Base-by-base conservation (phyloP, 2,888 invertebrate species). In the Mesorhabditis sp. region DNA sequence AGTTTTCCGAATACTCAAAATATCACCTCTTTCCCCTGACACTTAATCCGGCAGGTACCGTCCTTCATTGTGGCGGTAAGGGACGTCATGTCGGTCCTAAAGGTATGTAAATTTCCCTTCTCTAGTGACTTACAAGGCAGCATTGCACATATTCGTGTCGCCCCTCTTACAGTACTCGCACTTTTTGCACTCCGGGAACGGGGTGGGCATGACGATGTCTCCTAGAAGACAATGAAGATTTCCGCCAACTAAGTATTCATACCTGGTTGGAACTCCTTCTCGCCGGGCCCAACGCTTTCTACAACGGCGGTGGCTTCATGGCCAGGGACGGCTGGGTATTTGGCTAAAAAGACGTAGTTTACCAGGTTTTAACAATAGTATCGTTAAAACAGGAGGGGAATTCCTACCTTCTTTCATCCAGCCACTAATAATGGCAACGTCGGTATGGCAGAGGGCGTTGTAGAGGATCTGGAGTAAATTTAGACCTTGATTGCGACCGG, bases 121-220 rank as follows among this genome's bases (percentile, higher is more conserved):
- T 13, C 41, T 0, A n/a, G 15, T 10, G 15, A 4, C 58, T 50
- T 50, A 50, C 64, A 94, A 90, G 69, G 97, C 93, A 87, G 93
- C 95, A 83, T 92, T 91, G 86, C 98, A 98, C 13, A 98, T 89
- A 88, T 98, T 98, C 0, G 97, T 97, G 87, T 97, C 97, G 0
- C 92, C 91, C 71, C 91, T 94, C 74, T 91, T 90, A 87, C 98
- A 98, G 87, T 94, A 97, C 87, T 96, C 94, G 88, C 98, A 98
- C 28, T 93, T 91, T 43, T 91, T 90, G 87, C 98, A 98, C 88
- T 98, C 96, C 0, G 97, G 96, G 72, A 94, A 91, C 86, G 96
- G 98, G 43, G 95, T 87, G 0, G 96, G 96, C 74, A 98, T 90
- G n/a, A 98, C 97, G 88, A 94, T 93, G 87, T 97, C 97, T 69